Percentiles rank a stretch among this genome's conserved stretches.
Conservation (phyloP, 2,888 invertebrate species). For the Cremastobaeus sp. region DNA sequence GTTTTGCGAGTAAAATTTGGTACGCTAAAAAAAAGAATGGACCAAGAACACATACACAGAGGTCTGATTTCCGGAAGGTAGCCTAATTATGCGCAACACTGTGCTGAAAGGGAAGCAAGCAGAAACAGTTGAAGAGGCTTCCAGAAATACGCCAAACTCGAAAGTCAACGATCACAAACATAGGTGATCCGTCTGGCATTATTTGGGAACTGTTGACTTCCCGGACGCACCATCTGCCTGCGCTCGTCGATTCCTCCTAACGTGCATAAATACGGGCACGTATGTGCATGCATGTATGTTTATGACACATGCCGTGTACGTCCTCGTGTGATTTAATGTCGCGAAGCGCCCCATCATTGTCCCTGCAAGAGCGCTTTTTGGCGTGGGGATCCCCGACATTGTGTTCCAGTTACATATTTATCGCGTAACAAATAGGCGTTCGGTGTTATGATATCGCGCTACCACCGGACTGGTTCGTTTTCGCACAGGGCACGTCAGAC, state of each 20-base stretch:
- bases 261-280: slow-evolving; percentile 55
- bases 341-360: slow-evolving; percentile 63
- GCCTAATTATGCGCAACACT: no score
- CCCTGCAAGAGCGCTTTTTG: slow-evolving; percentile 46
- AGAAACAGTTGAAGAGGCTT: background rate
- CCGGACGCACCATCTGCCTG: slow-evolving; percentile 72
- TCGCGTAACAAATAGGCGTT: slow-evolving; percentile 77
- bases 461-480: slow-evolving; percentile 70
- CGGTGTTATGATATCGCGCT: slow-evolving; percentile 75
- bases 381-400: slow-evolving; percentile 65
- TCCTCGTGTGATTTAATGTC: slow-evolving; percentile 71
- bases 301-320: slow-evolving; percentile 58
- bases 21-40: no score
- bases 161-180: slow-evolving; percentile 68
- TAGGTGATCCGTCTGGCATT: slow-evolving; percentile 62
- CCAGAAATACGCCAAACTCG: background rate
- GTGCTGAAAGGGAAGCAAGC: no score
- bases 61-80: no score
- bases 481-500: slow-evolving; percentile 58
- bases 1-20: no score
- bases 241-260: slow-evolving; percentile 51
- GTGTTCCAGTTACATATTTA: slow-evolving; percentile 77
- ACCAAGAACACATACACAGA: no score
- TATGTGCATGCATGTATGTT: slow-evolving; percentile 50
- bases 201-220: slow-evolving; percentile 75